Evolutionary conservation across 2,113 vertebrate genomes (phyloP).

Genomic region (Neogale vison): DNA sequence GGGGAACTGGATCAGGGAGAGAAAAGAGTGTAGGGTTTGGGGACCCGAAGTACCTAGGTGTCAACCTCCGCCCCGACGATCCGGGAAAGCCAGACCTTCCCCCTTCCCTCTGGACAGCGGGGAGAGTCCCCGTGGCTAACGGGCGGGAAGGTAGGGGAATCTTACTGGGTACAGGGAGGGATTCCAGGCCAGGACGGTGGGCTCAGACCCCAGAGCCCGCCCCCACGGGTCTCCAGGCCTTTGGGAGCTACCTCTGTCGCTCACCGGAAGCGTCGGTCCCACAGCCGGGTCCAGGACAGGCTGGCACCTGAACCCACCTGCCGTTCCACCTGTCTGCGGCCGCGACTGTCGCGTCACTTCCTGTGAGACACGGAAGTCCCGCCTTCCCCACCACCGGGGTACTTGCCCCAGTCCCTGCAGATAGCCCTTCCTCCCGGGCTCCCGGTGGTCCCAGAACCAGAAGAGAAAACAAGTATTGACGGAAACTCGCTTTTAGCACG

Average conservation of each 20-base stretch:
- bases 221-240: constrained; percentile 40
- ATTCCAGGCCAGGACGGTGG: constrained; percentile 29
- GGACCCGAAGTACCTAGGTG: background rate
- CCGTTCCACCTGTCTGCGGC: constrained; percentile 71
- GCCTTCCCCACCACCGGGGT: background rate
- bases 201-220: background rate
- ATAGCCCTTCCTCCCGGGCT: background rate
- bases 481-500: background rate
- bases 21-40: background rate
- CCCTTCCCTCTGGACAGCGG: background rate
- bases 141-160: background rate
- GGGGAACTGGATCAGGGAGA: constrained; percentile 56
- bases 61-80: background rate
- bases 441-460: background rate
- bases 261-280: constrained; percentile 53
- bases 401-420: background rate
- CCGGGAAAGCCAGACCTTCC: background rate
- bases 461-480: background rate
- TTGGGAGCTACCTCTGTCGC: background rate
- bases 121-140: background rate
- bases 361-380: constrained; percentile 57
- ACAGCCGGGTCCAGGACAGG: constrained; percentile 33
- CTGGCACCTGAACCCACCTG: constrained; percentile 76
- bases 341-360: constrained; percentile 75
- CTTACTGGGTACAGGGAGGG: constrained; percentile 12